These are phyloP conservation scores for Cheilosia grossa DNA, from an alignment of 2,888 invertebrate species.

Conservation along the genomic window DNA sequence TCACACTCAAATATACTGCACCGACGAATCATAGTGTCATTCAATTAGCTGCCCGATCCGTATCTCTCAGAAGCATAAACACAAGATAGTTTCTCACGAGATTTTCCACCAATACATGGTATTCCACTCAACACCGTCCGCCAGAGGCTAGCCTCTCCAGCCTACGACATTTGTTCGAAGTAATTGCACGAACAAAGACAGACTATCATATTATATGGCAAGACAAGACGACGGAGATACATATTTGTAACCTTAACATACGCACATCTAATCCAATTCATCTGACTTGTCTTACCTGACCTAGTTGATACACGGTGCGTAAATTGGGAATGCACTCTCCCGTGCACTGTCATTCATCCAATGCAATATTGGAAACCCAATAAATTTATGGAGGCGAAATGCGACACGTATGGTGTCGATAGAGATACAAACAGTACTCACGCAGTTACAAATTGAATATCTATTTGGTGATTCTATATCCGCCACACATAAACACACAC, in stretches of 20 bases:
- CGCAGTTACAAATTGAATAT: conserved; percentile 13
- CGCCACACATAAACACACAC: background rate
- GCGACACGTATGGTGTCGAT: conserved; percentile 31
- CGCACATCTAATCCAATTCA: conserved; percentile 47
- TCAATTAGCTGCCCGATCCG: conserved; percentile 47
- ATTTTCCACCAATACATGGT: conserved; percentile 27
- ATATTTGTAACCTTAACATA: conserved; percentile 61
- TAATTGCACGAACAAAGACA: conserved; percentile 26
- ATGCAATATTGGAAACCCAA: conserved; percentile 50
- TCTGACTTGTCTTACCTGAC: conserved; percentile 60
- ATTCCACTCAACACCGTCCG: conserved; percentile 24
- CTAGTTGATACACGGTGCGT: conserved; percentile 69
- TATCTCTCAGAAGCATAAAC: conserved; percentile 9
- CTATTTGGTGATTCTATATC: conserved; percentile 31
- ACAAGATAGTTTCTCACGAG: conserved; percentile 65
- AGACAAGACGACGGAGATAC: conserved; percentile 44
- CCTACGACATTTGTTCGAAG: conserved; percentile 56
- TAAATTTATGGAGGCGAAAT: conserved; percentile 50
- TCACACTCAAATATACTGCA: conserved; percentile 18
- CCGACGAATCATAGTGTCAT: conserved; percentile 42
- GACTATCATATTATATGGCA: conserved; percentile 56
- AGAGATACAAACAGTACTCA: background rate
- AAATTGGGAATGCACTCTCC: conserved; percentile 68
- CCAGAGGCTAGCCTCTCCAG: conserved; percentile 38
- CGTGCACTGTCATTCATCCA: conserved; percentile 49